Evolutionary conservation across 2,888 invertebrate genomes (phyloP), one percentile per base, ranked within the genome.

Genomic region (Sthenelais limicola): DNA sequence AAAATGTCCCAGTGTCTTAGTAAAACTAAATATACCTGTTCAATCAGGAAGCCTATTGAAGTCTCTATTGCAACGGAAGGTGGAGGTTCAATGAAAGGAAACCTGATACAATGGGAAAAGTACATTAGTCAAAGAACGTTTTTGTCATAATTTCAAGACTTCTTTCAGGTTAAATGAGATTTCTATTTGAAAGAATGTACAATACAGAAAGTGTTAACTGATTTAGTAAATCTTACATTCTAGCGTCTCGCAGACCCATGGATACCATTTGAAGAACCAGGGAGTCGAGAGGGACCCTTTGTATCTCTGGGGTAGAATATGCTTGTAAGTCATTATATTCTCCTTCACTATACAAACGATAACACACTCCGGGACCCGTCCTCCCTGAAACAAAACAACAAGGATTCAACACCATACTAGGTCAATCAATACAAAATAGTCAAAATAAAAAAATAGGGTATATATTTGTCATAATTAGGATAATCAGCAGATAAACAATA

Each of bases 61-160:
- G 94, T 94, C 84, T 97, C 97, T 54, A 99, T 91, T 52, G 93
- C 93, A 52, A 93, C 92, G 12, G 91, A 89, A 0, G 93, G 91
- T 0, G 98, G 99, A n/a, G 94, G 91, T 88, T 99, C 98, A 72
- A 99, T 91, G 84, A 98, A 99, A 0, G 98, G 98, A 89, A 99
- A 99, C 80, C 88, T 88, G 72, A n/a, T n/a, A n/a, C n/a, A n/a
- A n/a, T n/a, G n/a, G n/a, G n/a, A n/a, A n/a, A n/a, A n/a, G n/a
- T n/a, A n/a, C n/a, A n/a, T n/a, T n/a, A n/a, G n/a, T 33, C 1
- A 2, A 32, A n/a, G 26, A 33, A 58, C 7, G n/a, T 28, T 35
- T n/a, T 9, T 35, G 21, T 12, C 15, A 9, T 21, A 51, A 3
- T 21, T n/a, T 5, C 18, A 30, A 49, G 9, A 26, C 52, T 56